Percentiles rank a stretch among this genome's conserved stretches.
Conservation (phyloP, 2,113 vertebrate genomes). For the Malurus elegans region DNA sequence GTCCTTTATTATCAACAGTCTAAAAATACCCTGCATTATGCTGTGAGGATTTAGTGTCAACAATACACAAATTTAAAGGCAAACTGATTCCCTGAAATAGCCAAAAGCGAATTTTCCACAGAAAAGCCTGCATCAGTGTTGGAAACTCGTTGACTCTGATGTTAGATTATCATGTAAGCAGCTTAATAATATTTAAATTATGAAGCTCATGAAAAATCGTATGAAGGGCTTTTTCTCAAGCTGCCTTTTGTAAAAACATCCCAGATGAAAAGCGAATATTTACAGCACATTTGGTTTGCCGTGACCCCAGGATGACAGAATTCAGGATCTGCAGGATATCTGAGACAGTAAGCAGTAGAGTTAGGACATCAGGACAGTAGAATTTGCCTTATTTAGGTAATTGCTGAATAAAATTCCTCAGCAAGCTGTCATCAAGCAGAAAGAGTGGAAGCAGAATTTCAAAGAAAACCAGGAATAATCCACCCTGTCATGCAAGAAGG, state of each 20-base stretch:
- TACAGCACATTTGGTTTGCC: background rate
- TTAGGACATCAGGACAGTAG: background rate
- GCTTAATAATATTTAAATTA: constrained; percentile 15
- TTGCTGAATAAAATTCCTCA: background rate
- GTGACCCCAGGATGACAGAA: background rate
- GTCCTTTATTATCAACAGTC: background rate
- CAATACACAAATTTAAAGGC: background rate
- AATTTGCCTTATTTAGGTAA: background rate
- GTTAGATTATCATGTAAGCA: background rate
- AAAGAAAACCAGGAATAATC: background rate
- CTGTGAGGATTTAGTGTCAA: background rate
- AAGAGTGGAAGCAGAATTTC: background rate
- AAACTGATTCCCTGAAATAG: background rate
- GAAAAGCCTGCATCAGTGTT: background rate
- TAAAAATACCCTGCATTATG: constrained; percentile 5
- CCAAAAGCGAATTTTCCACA: background rate
- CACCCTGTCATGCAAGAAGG: background rate
- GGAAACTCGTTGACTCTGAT: background rate
- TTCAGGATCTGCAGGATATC: background rate
- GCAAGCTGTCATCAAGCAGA: background rate
- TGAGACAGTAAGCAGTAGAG: background rate
- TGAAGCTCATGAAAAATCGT: background rate
- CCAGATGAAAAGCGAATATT: constrained; percentile 6
- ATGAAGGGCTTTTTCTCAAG: background rate
- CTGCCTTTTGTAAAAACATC: constrained; percentile 23